Evolutionary conservation across 2,797 vertebrate genomes (phyloP), one percentile per base, ranked within the genome.

Genomic region (Semaprochilodus insignis): DNA sequence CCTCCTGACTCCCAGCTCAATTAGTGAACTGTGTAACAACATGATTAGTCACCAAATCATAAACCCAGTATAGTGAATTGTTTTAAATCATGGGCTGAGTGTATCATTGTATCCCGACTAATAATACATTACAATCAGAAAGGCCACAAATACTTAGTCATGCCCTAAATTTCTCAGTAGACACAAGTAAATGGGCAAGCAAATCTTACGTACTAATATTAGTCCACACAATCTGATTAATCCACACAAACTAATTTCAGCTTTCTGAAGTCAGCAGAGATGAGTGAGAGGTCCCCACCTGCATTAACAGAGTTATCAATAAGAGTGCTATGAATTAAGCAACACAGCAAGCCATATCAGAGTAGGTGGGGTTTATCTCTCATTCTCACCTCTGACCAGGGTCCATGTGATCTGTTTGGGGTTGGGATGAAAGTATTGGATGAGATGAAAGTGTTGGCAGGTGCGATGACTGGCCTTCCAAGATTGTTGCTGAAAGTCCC

Each of bases 401-500:
- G 14, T 95, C 93, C 40, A 89, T 81, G 67, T 93, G 90, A 65
- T 88, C 86, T 31, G 65, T 36, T 1, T 74, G 79, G 2, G 87
- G 80, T 15, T 48, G 1, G 0, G 86, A 74, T 60, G 88, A 80
- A 69, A 89, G 40, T 6, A 82, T 63, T 3, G 81, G 78, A 65
- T 65, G 6, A 0, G 44, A 13, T 34, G 78, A 13, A 0, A 27
- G 8, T 4, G 59, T 21, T 1, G 74, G 75, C 63, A 10, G 67
- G 3, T 70, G 71, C 52, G 14, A 63, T 51, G 71, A 0, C 1
- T 55, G 40, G 11, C 66, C 81, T 77, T 86, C 77, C 11, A 80
- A 16, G 1, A 65, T 31, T 59, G 81, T 69, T 0, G 6, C 34
- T 13, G 87, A 60, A 36, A 65, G 0, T 0, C 5, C 86, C 96